Conservation (phyloP, 2,888 invertebrate genomes). For the Lobophora halterata region DNA sequence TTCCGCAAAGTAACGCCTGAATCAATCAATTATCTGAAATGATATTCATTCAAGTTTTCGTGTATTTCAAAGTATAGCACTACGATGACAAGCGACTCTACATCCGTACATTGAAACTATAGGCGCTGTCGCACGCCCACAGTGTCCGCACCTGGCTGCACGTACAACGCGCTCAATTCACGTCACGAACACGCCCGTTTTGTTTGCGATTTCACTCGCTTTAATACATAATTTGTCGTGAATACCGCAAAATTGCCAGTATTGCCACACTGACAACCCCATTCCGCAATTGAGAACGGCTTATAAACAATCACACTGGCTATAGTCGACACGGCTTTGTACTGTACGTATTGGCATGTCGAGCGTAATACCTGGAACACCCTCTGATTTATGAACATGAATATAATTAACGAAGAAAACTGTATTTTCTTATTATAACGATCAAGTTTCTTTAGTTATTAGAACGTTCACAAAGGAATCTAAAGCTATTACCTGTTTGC, state of each 20-base stretch:
- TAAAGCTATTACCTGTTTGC: slow-evolving; percentile 11
- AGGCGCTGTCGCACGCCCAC: slow-evolving; percentile 26
- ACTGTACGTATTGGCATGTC: slow-evolving; percentile 4
- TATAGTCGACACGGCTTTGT: slow-evolving; percentile 8
- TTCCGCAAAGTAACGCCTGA: too few relatives aligned
- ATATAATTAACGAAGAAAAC: slow-evolving; percentile 7
- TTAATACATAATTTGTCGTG: slow-evolving; percentile 79
- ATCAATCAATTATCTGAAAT: too few relatives aligned
- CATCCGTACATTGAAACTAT: slow-evolving; percentile 7
- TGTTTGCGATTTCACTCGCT: slow-evolving; percentile 77
- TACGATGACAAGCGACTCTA: slow-evolving; percentile 23
- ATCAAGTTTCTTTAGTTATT: slow-evolving; percentile 1
- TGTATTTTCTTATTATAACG: slow-evolving; percentile 1
- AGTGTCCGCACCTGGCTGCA: slow-evolving; percentile 41
- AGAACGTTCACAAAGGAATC: slow-evolving; percentile 7
- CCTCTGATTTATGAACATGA: slow-evolving; percentile 1
- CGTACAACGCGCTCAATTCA: slow-evolving; percentile 65
- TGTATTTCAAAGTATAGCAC: too few relatives aligned
- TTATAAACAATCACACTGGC: slow-evolving; percentile 46
- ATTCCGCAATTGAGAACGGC: slow-evolving; percentile 67
- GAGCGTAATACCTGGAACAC: slow-evolving; percentile 1
- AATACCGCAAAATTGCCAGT: slow-evolving; percentile 77
- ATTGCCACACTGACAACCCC: slow-evolving; percentile 71
- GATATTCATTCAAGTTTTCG: too few relatives aligned
- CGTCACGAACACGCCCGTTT: slow-evolving; percentile 77